Base-by-base conservation (phyloP, 37 sponge, comb jelly and placozoan species). In the Cliona cf. orientalis region DNA sequence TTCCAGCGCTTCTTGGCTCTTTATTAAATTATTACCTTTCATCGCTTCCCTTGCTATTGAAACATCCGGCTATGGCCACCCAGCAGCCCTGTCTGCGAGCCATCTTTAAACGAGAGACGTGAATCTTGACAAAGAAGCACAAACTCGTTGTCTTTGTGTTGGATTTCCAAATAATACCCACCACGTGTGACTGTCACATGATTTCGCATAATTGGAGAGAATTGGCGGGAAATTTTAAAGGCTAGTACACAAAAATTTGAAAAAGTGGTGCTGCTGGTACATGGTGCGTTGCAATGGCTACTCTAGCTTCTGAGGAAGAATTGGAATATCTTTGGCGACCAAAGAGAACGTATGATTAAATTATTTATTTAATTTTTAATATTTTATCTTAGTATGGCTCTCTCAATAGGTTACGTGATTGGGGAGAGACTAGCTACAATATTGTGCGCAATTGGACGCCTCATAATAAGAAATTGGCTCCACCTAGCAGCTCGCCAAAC, bases 381-480 rank as follows among this genome's bases (percentile, higher is more conserved):
- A 7, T 21, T 21, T 37, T 9, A 7, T 67, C 5, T 37, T 29
- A 25, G 26, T 12, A 12, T 23, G 64, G 6, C 26, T 62, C 26
- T 67, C 31, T 67, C 38, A 19, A 6, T 67, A 71, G 72, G 41
- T 3, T 38, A 22, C n/a, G 80, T 25, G 34, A 55, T 40, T 67
- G 80, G 69, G 58, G 68, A 25, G 55, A 49, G 23, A 80, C 80
- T 46, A 69, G 69, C 7, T 80, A 80, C 56, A 26, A 53, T 1
- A 68, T 80, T 26, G 66, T 80, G 25, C 46, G 57, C 55, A 80
- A 66, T 41, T 80, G 69, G 80, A 80, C 69, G 14, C 80, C 69
- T 22, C 3, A 69, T 26, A n/a, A n/a, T n/a, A n/a, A n/a, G n/a
- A n/a, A n/a, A n/a, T n/a, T n/a, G n/a, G 72, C 39, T 3, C 68